Conservation (phyloP, 1,140 invertebrate species). For the Hycleus cichorii region DNA sequence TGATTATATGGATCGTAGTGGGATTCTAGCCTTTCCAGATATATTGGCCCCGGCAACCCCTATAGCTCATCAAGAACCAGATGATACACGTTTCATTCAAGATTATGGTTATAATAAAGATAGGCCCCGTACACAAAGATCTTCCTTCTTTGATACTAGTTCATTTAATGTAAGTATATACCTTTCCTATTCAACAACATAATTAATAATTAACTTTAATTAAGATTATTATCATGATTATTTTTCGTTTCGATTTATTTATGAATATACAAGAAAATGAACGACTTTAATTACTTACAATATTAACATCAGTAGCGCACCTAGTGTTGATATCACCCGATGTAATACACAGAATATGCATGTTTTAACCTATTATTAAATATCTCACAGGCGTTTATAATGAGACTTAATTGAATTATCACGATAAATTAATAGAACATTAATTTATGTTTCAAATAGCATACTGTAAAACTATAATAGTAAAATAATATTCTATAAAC, state of each 20-base stretch:
- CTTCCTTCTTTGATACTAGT: constrained; percentile 30
- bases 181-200: not conserved
- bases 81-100: constrained; percentile 23
- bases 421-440: no score
- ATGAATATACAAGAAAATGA: no score
- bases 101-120: constrained; percentile 23
- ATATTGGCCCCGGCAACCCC: constrained; percentile 35
- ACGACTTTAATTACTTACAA: not conserved
- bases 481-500: no score
- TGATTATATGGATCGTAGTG: constrained; percentile 16
- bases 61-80: constrained; percentile 15
- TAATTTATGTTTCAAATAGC: no score
- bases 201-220: not conserved
- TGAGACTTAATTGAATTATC: no score
- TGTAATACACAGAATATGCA: no score
- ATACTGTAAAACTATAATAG: no score
- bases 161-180: constrained; percentile 30
- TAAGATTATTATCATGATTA: not conserved
- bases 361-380: no score
- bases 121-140: constrained; percentile 20
- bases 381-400: no score
- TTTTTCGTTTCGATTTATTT: no score
- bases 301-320: not conserved
- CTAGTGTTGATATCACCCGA: not conserved
- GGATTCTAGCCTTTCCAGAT: constrained; percentile 40